Evolutionary conservation across 2,797 vertebrate species (phyloP).

Genomic region (Gephyroberyx darwinii): DNA sequence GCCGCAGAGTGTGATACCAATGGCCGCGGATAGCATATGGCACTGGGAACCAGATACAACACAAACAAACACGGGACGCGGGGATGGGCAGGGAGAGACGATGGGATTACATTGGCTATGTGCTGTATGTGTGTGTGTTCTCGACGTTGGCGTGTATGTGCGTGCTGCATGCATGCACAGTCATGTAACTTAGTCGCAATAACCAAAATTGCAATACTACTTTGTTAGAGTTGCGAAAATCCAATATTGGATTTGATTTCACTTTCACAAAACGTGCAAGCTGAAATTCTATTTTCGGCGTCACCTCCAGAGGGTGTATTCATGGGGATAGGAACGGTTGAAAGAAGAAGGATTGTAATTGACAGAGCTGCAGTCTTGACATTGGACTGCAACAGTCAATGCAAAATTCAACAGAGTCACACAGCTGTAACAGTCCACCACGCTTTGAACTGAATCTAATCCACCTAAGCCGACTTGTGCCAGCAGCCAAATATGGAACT

Average conservation of each 20-base stretch:
- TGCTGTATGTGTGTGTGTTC: slow-evolving; percentile 5
- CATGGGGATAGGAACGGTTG: background rate
- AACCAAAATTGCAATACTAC: background rate
- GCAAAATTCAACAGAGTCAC: background rate
- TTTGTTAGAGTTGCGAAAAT: background rate
- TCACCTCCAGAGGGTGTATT: background rate
- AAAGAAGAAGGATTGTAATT: too few species aligned
- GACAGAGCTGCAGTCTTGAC: too few species aligned
- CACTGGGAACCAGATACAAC: slow-evolving; percentile 72
- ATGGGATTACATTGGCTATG: slow-evolving; percentile 64
- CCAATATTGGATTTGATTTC: background rate
- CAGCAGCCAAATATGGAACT: slow-evolving; percentile 20
- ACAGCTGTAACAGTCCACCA: slow-evolving; percentile 10
- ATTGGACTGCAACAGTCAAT: too few species aligned
- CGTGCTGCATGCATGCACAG: slow-evolving; percentile 16
- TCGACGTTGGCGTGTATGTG: background rate
- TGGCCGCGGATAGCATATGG: slow-evolving; percentile 73
- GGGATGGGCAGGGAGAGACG: slow-evolving; percentile 57
- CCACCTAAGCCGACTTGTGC: background rate
- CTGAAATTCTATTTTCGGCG: slow-evolving; percentile 1
- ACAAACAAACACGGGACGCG: slow-evolving; percentile 72
- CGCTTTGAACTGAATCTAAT: slow-evolving; percentile 23
- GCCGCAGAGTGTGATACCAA: slow-evolving; percentile 67
- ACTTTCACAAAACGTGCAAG: background rate
- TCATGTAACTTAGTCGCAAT: background rate